Evolutionary conservation across 2,797 vertebrate species (phyloP), one percentile per base, ranked within the genome.

Genomic region (Enteromius treurensis): DNA sequence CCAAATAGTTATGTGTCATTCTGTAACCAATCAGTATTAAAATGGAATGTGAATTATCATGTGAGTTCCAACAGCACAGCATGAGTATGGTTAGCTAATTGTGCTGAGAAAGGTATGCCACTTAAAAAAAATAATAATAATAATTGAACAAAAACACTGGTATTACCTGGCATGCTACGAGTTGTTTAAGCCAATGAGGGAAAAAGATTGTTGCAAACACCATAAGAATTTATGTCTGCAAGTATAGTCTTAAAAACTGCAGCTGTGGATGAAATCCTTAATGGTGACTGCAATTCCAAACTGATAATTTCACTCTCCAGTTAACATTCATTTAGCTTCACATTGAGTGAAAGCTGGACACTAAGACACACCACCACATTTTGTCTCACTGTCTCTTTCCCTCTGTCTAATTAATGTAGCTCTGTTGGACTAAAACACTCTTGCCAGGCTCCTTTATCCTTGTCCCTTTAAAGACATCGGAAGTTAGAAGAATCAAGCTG

Each of bases 401-500:
- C 34, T 62, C 60, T 17, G 62, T 70, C 23, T 67, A 82, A 82
- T 76, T 67, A 76, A 34, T 58, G 58, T 77, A 32, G 55, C 11
- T 37, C 40, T 34, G 40, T 40, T 69, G 71, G 23, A 68, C 55
- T 47, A 26, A 45, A 68, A 58, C n/a, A 11, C 37, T 60, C 64
- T n/a, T 23, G 49, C 47, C 29, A 55, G 17, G 47, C 11, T 67
- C 37, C 64, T 83, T 82, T 51, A 21, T 62, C 32, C 34, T 42
- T 19, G 29, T 67, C 60, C 15, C 11, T 73, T 49, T 74, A 80
- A 71, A 88, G 86, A 42, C 74, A 83, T 76, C 47, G 29, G 32
- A 76, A 75, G 45, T 67, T 17, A 42, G 45, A 65, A 67, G 34
- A 82, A 88, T 87, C 82, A 90, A 89, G 86, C 91, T 86, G 69